These are phyloP conservation scores for Aplodontia rufa DNA, from an alignment of 2,113 vertebrate genomes.

Conservation along the genomic window DNA sequence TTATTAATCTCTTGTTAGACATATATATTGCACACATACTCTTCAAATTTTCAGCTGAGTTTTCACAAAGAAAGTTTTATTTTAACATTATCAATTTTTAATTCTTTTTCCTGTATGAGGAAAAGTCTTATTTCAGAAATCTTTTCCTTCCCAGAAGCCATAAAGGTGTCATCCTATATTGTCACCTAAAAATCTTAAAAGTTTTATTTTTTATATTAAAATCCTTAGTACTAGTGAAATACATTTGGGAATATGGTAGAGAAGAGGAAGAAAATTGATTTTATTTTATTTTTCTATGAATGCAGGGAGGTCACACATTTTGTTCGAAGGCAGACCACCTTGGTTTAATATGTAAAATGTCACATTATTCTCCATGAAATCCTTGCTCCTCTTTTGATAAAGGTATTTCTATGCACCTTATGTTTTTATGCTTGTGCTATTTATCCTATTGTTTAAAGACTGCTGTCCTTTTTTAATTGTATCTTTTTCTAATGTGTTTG, in stretches of 20 bases:
- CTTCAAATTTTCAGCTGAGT: neutral
- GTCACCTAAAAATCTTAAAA: neutral
- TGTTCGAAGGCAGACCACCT: neutral
- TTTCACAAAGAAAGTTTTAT: constrained; percentile 32
- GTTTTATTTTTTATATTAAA: constrained; percentile 25
- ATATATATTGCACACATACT: neutral
- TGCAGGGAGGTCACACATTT: neutral
- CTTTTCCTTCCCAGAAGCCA: neutral
- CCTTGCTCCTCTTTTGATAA: constrained; percentile 15
- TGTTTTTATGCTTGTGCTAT: neutral
- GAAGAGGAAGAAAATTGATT: neutral
- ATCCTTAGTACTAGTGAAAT: neutral
- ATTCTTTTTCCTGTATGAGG: neutral
- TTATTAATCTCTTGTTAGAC: neutral
- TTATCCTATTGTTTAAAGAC: neutral
- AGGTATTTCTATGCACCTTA: neutral
- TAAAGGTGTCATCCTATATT: neutral
- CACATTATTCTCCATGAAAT: neutral
- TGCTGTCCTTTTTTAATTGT: neutral
- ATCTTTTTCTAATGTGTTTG: neutral
- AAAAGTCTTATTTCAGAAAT: constrained; percentile 23
- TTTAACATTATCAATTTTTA: neutral
- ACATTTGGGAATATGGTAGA: neutral
- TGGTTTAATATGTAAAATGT: neutral
- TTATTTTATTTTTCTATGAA: neutral